phyloP scores from a whole-genome alignment of 1,140 invertebrate genomes.

The Lordiphosa collinella region DNA sequence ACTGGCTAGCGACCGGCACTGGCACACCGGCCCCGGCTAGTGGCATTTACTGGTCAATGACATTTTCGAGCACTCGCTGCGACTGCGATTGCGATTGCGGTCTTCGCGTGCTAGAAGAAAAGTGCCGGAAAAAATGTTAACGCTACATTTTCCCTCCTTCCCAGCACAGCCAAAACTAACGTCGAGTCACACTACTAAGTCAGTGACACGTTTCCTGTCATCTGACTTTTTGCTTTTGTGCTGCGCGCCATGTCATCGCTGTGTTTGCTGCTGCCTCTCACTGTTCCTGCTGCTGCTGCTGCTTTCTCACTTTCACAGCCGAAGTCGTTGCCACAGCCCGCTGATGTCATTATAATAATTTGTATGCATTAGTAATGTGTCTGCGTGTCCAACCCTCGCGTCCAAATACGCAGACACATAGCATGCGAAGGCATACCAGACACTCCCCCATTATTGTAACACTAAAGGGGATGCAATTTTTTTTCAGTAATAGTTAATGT shows the following conservation, averaged over 20 bases:
- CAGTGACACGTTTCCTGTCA: conserved; percentile 55
- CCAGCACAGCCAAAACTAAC: conserved; percentile 48
- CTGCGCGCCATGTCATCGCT: conserved; percentile 35
- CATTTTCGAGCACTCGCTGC: conserved; percentile 52
- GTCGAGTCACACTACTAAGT: conserved; percentile 58
- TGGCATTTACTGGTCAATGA: conserved; percentile 75
- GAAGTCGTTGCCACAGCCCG: conserved; percentile 18
- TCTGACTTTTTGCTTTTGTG: conserved; percentile 27
- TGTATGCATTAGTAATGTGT: conserved; percentile 62
- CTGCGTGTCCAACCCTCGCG: conserved; percentile 36
- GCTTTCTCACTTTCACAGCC: conserved; percentile 60
- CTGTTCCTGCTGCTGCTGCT: conserved; percentile 10
- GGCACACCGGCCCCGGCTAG: conserved; percentile 23
- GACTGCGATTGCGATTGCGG: conserved; percentile 12
- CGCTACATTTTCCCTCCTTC: conserved; percentile 35
- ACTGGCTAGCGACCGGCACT: conserved; percentile 24
- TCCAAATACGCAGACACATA: conserved; percentile 27
- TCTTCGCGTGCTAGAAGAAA: conserved; percentile 58
- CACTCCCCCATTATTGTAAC: conserved; percentile 6
- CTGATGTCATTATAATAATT: conserved; percentile 69
- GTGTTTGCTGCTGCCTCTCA: conserved; percentile 6
- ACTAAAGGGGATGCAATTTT: not conserved
- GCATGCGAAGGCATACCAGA: conserved; percentile 1
- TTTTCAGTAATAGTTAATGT: not conserved
- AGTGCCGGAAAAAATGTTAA: conserved; percentile 62